These are phyloP conservation scores for Antechinus flavipes DNA, from an alignment of 2,113 vertebrate species.

Conservation along the genomic window DNA sequence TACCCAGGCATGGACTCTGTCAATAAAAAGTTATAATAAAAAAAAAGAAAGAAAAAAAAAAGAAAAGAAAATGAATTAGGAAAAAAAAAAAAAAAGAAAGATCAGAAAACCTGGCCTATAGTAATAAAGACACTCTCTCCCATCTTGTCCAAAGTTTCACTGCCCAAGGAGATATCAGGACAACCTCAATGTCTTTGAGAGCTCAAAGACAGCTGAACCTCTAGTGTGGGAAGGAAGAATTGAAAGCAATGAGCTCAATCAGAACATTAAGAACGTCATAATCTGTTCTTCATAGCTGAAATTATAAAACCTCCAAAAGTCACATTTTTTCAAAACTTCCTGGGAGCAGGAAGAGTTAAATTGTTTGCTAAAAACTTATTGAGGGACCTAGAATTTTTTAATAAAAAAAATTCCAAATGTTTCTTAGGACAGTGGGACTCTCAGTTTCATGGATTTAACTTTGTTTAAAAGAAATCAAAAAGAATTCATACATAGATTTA, in stretches of 20 bases:
- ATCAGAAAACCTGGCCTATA: background rate
- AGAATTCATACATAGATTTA: background rate
- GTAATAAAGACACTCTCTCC: background rate
- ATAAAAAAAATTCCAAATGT: background rate
- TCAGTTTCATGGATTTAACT: background rate
- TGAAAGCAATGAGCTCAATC: background rate
- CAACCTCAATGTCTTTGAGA: background rate
- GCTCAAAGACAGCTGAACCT: background rate
- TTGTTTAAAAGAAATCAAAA: background rate
- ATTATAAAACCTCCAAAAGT: background rate
- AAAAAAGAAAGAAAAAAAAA: too few relatives aligned
- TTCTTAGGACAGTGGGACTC: background rate
- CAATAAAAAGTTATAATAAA: too few relatives aligned
- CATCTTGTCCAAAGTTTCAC: background rate
- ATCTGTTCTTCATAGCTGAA: background rate
- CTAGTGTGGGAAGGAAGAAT: background rate
- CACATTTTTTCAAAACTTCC: slow-evolving; percentile 6
- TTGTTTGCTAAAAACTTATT: background rate
- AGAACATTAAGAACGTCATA: background rate
- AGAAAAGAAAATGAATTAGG: too few relatives aligned
- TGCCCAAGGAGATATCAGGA: background rate
- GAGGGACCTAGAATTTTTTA: background rate
- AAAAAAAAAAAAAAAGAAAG: background rate
- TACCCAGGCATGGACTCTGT: too few relatives aligned
- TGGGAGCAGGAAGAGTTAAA: background rate